Conservation (phyloP, 2,888 invertebrate genomes). For the Leucozona laternaria region DNA sequence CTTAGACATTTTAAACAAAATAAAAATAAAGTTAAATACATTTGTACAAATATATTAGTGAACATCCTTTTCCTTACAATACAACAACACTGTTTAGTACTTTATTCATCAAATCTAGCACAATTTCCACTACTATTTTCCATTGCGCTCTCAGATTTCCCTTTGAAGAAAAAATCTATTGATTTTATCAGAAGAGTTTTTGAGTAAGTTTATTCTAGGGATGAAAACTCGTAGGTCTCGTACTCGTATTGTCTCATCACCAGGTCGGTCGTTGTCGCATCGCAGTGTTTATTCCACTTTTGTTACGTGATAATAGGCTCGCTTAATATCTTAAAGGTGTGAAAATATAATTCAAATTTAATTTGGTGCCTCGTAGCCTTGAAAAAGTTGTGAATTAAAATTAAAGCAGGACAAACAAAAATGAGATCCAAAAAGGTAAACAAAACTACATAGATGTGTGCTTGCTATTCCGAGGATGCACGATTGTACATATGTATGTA, state of each 20-base stretch:
- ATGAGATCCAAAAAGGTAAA: constrained; percentile 75
- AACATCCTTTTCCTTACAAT: neutral
- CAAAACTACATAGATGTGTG: constrained; percentile 37
- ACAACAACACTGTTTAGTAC: constrained; percentile 1
- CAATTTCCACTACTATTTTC: constrained; percentile 7
- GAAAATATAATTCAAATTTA: constrained; percentile 42
- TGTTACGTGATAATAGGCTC: constrained; percentile 43
- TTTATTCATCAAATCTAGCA: neutral
- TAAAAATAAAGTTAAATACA: neutral
- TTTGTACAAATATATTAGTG: too few relatives aligned
- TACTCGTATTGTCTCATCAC: constrained; percentile 39
- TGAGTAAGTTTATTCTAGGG: constrained; percentile 16
- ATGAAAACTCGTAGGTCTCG: constrained; percentile 28
- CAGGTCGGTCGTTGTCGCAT: constrained; percentile 55
- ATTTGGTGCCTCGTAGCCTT: constrained; percentile 32
- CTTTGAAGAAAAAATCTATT: constrained; percentile 42
- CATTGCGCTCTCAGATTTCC: constrained; percentile 16
- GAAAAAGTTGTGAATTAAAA: constrained; percentile 52
- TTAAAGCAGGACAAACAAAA: constrained; percentile 24
- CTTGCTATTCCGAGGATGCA: neutral
- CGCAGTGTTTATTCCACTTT: constrained; percentile 66
- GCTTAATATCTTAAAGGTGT: constrained; percentile 24
- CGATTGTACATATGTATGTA: too few relatives aligned
- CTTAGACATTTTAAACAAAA: too few relatives aligned
- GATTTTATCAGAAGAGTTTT: constrained; percentile 69